Base-by-base conservation (phyloP, 2,888 invertebrate species). In the Halictus ligatus region DNA sequence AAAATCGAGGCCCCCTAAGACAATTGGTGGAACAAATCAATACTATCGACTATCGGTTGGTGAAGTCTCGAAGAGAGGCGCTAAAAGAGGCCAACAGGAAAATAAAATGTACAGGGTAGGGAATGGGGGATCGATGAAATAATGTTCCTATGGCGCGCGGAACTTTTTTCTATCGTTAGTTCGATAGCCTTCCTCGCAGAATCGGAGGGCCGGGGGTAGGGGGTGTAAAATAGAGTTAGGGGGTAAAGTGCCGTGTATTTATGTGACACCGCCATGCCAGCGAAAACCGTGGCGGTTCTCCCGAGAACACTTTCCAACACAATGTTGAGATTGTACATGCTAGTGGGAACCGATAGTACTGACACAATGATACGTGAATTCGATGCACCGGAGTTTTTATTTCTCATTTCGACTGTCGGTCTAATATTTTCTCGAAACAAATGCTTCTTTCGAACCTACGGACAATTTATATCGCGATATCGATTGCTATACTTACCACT, bases 71-170 rank as follows among this genome's bases (percentile, higher is more conserved):
- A 64, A 29, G 64, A 64, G 64, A 29, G 15, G 15, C 64, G 64
- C 29, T 29, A 35, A 35, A 35, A 35, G 35, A 35, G 58, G 21
- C 58, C 58, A 58, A 58, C n/a, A 29, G 64, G 25, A 64, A 64
- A 64, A 64, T 64, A 64, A 64, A 64, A 64, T 64, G 29, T 64
- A 64, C 29, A 64, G 64, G 29, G 12, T 29, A 29, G 64, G 64
- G 64, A 6, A 29, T 18, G 25, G 48, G 75, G 40, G 64, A 50
- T 40, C 75, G 60, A 40, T 75, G 81, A 50, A 81, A 79, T 84
- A 86, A 86, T 64, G 80, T 85, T 87, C 82, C 78, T 67, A 75
- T 71, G 79, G 75, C 2, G 77, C 15, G 58, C 54, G 69, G 83
- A 73, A 80, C 48, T 71, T 75, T 80, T 81, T 81, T 48, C 67